Base-by-base conservation (phyloP, 2,113 vertebrate species). In the Periophthalmodon schlosseri region DNA sequence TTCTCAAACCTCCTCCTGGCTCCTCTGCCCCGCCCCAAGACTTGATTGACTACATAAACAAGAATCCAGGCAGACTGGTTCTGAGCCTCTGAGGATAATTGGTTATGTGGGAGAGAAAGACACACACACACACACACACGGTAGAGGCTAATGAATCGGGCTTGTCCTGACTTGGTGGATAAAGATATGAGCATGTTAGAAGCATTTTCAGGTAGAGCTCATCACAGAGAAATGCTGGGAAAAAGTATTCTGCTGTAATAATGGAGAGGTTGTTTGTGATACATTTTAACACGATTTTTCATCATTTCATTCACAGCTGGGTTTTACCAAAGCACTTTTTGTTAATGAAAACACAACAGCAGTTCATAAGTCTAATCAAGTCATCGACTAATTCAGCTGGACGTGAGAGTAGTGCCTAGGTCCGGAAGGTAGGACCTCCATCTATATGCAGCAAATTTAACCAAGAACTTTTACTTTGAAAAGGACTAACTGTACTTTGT, bases 291-390 rank as follows among this genome's bases (percentile, higher is more conserved):
- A 49, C 24, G n/a, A 23, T 46, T 74, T 28, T 21, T 54, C 0
- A 70, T 13, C 7, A 44, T 77, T 47, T 8, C 3, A 57, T 80
- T 72, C 81, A 61, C 95, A 99, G 97, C 88, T 96, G 91, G 95
- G 96, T 0, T 81, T 96, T 15, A 74, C 85, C 54, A 96, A 96
- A 87, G 90, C 86, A 14, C 8, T 57, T 14, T 94, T 94, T 76
- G 46, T 93, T 54, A 94, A 93, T 47, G 28, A 78, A 0, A 56
- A 8, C 69, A 91, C 90, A 68, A 76, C 68, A 5, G 3, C 57
- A 0, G 79, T 33, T 6, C 73, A 87, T 58, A 81, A 50, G 44
- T 72, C 72, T 1, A 4, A 34, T 2, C 83, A 86, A 56, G 57
- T 78, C 0, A 67, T 83, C 2, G 79, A 89, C 2, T 89, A 70